phyloP scores from a whole-genome alignment of 1,140 invertebrate genomes.

The Anadara kagoshimensis region DNA sequence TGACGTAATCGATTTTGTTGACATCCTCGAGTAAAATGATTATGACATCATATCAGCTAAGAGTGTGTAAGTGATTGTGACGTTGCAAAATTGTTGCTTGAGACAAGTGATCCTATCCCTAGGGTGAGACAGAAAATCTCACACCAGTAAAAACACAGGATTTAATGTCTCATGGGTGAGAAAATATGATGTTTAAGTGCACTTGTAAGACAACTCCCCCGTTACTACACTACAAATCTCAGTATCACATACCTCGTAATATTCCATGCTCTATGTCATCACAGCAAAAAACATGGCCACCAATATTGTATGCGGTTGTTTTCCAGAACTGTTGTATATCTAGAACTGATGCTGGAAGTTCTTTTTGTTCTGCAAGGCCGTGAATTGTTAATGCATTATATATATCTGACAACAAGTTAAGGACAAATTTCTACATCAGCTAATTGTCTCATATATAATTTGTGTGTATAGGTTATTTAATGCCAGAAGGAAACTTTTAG shows the following conservation, averaged over 20 bases:
- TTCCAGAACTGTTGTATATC: constrained; percentile 72
- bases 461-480: too few relatives aligned
- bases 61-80: too few relatives aligned
- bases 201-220: too few relatives aligned
- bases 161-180: too few relatives aligned
- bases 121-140: too few relatives aligned
- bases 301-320: constrained; percentile 69
- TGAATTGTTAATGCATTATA: constrained; percentile 73
- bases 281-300: constrained; percentile 62
- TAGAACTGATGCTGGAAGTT: constrained; percentile 66
- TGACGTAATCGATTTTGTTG: too few relatives aligned
- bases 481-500: background rate
- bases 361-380: constrained; percentile 57
- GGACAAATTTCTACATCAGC: background rate
- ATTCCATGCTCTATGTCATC: constrained; percentile 75
- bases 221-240: background rate
- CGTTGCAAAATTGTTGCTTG: too few relatives aligned
- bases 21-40: too few relatives aligned
- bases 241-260: constrained; percentile 61
- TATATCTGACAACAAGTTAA: constrained; percentile 53
- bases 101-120: too few relatives aligned
- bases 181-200: too few relatives aligned
- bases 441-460: background rate
- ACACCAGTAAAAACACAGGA: too few relatives aligned
- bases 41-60: too few relatives aligned